Evolutionary conservation across 2,797 vertebrate species (phyloP).

Genomic region (Muscicapa comitata): DNA sequence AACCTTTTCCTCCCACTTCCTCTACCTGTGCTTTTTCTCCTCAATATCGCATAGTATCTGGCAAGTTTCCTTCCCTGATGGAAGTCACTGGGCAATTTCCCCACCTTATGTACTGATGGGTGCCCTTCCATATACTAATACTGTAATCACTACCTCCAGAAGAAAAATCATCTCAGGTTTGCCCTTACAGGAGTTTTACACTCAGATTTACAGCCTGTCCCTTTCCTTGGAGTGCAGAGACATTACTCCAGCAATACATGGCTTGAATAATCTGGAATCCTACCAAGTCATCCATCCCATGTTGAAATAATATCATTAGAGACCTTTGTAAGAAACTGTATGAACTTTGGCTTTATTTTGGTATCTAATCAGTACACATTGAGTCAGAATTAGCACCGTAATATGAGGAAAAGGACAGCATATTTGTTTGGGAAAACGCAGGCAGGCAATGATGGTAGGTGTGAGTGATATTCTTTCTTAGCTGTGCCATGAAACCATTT

Average conservation of each 20-base stretch:
- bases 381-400: neutral
- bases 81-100: neutral
- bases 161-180: neutral
- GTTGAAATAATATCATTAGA: neutral
- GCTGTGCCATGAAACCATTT: neutral
- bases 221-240: neutral
- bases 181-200: neutral
- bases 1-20: neutral
- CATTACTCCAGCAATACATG: neutral
- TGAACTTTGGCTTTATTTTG: conserved; percentile 30
- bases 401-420: neutral
- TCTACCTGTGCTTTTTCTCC: neutral
- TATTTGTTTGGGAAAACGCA: conserved; percentile 27
- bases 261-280: neutral
- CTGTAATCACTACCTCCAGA: neutral
- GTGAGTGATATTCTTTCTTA: conserved; percentile 1
- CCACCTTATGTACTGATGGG: neutral
- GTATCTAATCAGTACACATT: neutral
- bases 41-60: neutral
- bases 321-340: neutral
- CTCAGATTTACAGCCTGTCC: neutral
- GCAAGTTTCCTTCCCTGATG: neutral
- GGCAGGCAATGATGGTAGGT: neutral
- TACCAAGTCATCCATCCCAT: neutral
- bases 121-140: neutral